Evolutionary conservation across 2,113 vertebrate genomes (phyloP).

Genomic region (Mus musculus): GRCm39 chr14:48059501-48060000

Average conservation of each 20-base stretch:
- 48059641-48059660: background rate
- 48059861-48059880: background rate
- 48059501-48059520: background rate
- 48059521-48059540: no score
- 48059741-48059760: background rate
- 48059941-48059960: background rate
- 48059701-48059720: background rate
- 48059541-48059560: no score
- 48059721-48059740: background rate
- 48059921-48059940: no score
- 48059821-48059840: background rate
- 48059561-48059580: background rate
- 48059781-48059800: background rate
- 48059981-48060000: background rate
- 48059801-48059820: background rate
- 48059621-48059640: background rate
- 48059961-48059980: background rate
- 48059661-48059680: background rate
- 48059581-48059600: background rate
- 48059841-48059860: background rate
- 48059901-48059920: no score
- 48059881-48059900: no score
- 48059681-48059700: conserved; percentile 30
- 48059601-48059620: background rate
- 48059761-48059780: background rate